These are phyloP conservation scores for Drosophila saltans DNA, from an alignment of 1,140 invertebrate species.

Conservation along the genomic window DNA sequence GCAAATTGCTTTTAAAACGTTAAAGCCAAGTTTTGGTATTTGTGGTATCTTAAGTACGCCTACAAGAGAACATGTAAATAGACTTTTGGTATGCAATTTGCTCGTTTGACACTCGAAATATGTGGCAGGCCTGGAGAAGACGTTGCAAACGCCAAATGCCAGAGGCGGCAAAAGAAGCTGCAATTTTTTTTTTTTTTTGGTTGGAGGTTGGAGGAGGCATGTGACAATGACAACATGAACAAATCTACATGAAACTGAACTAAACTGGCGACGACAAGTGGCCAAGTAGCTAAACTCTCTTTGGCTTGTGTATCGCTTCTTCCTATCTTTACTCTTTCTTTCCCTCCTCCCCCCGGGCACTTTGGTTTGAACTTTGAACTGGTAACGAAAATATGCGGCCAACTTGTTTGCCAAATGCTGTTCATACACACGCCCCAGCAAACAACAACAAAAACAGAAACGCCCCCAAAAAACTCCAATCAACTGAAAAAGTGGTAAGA, in stretches of 20 bases:
- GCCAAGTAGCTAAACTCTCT: slow-evolving; percentile 49
- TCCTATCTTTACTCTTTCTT: slow-evolving; percentile 16
- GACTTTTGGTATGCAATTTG: slow-evolving; percentile 83
- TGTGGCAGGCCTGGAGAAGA: slow-evolving; percentile 43
- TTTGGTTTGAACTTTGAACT: slow-evolving; percentile 70
- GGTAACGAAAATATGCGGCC: slow-evolving; percentile 74
- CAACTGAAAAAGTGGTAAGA: slow-evolving; percentile 11
- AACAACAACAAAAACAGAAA: slow-evolving; percentile 46
- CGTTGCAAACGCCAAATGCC: slow-evolving; percentile 57
- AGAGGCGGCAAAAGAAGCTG: slow-evolving; percentile 40
- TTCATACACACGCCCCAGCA: slow-evolving; percentile 51
- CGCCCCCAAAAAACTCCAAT: slow-evolving; percentile 66
- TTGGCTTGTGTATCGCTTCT: not conserved
- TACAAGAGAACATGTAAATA: slow-evolving; percentile 82
- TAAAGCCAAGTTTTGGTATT: slow-evolving; percentile 62
- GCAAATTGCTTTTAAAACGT: slow-evolving; percentile 69
- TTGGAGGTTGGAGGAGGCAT: slow-evolving; percentile 42
- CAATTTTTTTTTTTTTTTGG: slow-evolving; percentile 34
- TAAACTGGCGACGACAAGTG: slow-evolving; percentile 73
- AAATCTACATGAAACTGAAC: slow-evolving; percentile 15
- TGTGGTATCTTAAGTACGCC: slow-evolving; percentile 82
- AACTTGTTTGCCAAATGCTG: slow-evolving; percentile 66
- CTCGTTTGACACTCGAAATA: slow-evolving; percentile 83
- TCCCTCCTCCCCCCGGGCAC: slow-evolving; percentile 28
- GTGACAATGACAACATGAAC: slow-evolving; percentile 68